A percentile compares a stretch with the other conserved stretches of the same genome.
These are phyloP conservation scores for Arctocebus calabarensis DNA, from an alignment of 2,797 vertebrate species.

Conservation along the genomic window DNA sequence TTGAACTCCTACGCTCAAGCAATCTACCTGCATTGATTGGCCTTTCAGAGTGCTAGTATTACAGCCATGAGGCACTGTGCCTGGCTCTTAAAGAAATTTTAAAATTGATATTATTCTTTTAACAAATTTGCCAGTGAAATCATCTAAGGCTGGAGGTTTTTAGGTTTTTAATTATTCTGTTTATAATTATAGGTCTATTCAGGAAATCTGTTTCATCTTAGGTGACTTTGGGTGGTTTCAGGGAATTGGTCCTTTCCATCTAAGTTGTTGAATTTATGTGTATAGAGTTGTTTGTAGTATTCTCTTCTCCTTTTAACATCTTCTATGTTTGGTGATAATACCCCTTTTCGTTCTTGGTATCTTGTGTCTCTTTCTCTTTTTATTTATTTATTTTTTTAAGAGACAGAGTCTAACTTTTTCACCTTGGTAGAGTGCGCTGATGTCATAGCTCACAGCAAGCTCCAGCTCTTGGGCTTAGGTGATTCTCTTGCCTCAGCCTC, in stretches of 20 bases:
- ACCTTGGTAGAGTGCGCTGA: too few species aligned
- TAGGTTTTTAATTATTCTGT: slow-evolving; percentile 20
- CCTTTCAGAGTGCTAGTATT: too few species aligned
- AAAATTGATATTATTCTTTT: neutral
- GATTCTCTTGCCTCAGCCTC: too few species aligned
- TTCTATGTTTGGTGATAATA: neutral
- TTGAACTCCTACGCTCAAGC: too few species aligned
- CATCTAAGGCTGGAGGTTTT: neutral
- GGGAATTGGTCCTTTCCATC: slow-evolving; percentile 7
- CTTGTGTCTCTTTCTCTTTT: neutral
- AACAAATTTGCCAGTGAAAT: neutral
- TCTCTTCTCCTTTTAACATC: neutral
- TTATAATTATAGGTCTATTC: neutral
- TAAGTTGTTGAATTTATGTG: neutral
- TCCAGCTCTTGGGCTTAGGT: too few species aligned
- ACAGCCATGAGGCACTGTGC: too few species aligned
- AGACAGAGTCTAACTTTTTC: too few species aligned
- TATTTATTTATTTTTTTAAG: neutral
- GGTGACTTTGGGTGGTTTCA: neutral
- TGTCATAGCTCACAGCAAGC: too few species aligned
- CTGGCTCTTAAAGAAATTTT: neutral
- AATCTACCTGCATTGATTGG: too few species aligned
- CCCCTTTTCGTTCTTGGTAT: neutral
- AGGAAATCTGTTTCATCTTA: neutral
- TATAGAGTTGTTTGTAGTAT: slow-evolving; percentile 11